Percentiles rank a stretch among this genome's conserved stretches.
These are phyloP conservation scores for Dichetophora obliterata DNA, from an alignment of 2,888 invertebrate genomes.

Conservation along the genomic window DNA sequence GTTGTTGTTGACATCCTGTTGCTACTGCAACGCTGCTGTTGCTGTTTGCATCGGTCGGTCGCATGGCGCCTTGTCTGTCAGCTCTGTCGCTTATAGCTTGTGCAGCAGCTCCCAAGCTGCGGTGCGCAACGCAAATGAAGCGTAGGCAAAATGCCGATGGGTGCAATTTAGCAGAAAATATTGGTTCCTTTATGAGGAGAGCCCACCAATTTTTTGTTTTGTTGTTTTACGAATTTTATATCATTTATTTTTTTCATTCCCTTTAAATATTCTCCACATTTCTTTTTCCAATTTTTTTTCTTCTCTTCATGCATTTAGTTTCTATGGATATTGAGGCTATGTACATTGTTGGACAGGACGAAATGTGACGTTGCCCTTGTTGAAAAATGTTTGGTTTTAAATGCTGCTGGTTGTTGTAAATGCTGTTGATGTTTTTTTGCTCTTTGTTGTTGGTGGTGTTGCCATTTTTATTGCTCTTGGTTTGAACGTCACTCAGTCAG, in stretches of 20 bases:
- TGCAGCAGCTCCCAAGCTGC: background rate
- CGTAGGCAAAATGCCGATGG: slow-evolving; percentile 33
- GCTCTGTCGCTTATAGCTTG: background rate
- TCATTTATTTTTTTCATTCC: background rate
- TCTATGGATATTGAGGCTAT: background rate
- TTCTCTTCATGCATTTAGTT: background rate
- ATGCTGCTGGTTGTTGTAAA: background rate
- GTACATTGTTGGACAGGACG: background rate
- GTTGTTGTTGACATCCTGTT: background rate
- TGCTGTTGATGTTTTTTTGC: background rate
- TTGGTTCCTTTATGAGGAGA: slow-evolving; percentile 34
- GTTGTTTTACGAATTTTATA: background rate
- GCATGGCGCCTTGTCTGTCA: background rate
- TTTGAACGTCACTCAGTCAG: background rate
- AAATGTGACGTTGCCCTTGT: background rate
- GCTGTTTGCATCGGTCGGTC: background rate
- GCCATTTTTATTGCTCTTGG: background rate
- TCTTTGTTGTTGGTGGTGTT: background rate
- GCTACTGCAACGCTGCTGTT: background rate
- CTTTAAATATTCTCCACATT: background rate
- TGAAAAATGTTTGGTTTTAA: background rate
- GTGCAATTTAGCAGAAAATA: slow-evolving; percentile 42
- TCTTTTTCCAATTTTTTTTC: background rate
- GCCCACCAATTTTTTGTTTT: background rate
- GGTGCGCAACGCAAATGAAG: slow-evolving; percentile 18